phyloP scores from a whole-genome alignment of 2,888 invertebrate genomes.

The Aspidiotus destructor region DNA sequence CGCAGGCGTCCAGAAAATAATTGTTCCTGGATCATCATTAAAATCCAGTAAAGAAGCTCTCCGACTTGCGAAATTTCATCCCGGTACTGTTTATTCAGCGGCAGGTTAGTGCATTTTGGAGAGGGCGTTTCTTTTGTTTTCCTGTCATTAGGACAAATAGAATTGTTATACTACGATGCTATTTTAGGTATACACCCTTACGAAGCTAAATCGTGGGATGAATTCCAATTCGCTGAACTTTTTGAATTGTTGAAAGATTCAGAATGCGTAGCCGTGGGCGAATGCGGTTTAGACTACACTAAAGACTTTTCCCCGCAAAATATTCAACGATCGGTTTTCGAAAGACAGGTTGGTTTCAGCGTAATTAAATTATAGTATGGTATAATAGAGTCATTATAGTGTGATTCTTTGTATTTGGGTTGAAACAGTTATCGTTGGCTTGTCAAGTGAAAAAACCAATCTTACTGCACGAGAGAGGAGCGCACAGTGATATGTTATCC shows the following conservation, averaged over 20 bases:
- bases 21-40: constrained; percentile 85
- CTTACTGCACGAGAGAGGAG: constrained; percentile 85
- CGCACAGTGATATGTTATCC: constrained; percentile 71
- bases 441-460: constrained; percentile 77
- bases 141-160: background rate
- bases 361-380: background rate
- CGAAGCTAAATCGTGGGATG: constrained; percentile 82
- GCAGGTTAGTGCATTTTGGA: constrained; percentile 52
- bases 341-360: constrained; percentile 58
- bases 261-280: constrained; percentile 88
- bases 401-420: too few species aligned
- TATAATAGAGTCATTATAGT: too few species aligned
- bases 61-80: constrained; percentile 77
- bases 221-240: constrained; percentile 51
- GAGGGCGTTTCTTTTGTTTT: background rate
- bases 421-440: constrained; percentile 64
- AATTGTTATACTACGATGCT: constrained; percentile 13
- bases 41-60: constrained; percentile 83
- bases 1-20: constrained; percentile 81
- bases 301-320: constrained; percentile 86
- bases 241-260: constrained; percentile 64
- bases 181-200: constrained; percentile 75
- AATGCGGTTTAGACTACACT: constrained; percentile 89
- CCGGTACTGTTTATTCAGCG: constrained; percentile 80
- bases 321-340: constrained; percentile 75